These are phyloP conservation scores for Penaeus japonicus DNA, from an alignment of 1,140 invertebrate species.

Conservation along the genomic window DNA sequence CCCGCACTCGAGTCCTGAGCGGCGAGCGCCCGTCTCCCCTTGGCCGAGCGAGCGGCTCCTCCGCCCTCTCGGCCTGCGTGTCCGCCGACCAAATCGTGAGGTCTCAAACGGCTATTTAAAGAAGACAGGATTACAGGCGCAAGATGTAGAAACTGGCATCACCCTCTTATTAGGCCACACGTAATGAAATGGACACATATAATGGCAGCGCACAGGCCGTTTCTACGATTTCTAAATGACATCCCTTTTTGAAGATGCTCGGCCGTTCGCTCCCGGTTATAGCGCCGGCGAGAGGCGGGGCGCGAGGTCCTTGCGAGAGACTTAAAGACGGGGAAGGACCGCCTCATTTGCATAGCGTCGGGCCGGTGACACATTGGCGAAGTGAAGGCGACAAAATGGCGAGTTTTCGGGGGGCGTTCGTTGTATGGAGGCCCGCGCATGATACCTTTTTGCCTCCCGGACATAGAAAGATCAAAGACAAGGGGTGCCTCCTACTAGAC, in stretches of 20 bases:
- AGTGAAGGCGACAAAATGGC: too few relatives aligned
- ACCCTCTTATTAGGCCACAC: conserved; percentile 43
- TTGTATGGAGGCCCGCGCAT: neutral
- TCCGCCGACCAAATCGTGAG: conserved; percentile 47
- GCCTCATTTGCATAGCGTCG: too few relatives aligned
- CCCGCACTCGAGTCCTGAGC: neutral
- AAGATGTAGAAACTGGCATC: conserved; percentile 50
- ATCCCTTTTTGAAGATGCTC: neutral
- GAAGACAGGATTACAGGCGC: conserved; percentile 42
- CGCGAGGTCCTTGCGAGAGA: too few relatives aligned
- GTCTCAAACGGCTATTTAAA: conserved; percentile 52
- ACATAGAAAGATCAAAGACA: conserved; percentile 52
- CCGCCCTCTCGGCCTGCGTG: conserved; percentile 18
- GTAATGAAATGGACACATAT: conserved; percentile 56
- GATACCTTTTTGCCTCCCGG: conserved; percentile 29
- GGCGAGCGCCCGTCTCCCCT: too few relatives aligned
- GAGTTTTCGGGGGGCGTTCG: too few relatives aligned
- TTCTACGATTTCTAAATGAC: conserved; percentile 34
- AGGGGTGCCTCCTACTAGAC: conserved; percentile 28
- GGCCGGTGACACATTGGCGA: too few relatives aligned
- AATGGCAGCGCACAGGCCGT: conserved; percentile 42
- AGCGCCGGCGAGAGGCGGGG: too few relatives aligned
- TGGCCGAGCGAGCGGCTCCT: too few relatives aligned
- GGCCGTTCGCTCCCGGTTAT: too few relatives aligned
- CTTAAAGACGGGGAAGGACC: too few relatives aligned